Evolutionary conservation across 2,888 invertebrate genomes (phyloP).

Genomic region (Megastigmus dorsalis): DNA sequence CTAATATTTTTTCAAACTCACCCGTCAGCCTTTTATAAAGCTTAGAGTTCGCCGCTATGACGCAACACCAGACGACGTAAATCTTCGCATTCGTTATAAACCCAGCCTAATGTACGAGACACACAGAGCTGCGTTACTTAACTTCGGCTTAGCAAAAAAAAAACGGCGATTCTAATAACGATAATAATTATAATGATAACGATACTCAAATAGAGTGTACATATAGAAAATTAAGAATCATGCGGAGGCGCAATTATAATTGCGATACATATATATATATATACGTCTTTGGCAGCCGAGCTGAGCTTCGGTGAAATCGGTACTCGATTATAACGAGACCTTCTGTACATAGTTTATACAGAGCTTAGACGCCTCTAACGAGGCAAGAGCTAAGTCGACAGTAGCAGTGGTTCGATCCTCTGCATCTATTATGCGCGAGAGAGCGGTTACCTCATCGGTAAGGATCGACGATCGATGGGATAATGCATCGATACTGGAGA

Average conservation of each 20-base stretch:
- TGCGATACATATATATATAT: too few species aligned
- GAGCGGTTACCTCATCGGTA: conserved; percentile 21
- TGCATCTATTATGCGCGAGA: neutral
- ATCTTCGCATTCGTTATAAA: neutral
- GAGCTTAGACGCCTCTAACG: neutral
- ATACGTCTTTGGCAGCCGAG: too few species aligned
- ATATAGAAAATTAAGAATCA: neutral
- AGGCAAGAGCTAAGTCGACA: conserved; percentile 16
- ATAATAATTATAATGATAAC: neutral
- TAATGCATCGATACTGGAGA: conserved; percentile 6
- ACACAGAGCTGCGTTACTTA: neutral
- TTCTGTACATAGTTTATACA: neutral
- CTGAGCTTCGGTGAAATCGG: conserved; percentile 6
- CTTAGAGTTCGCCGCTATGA: neutral
- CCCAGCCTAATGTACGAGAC: neutral
- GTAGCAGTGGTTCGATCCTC: too few species aligned
- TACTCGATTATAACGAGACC: conserved; percentile 15
- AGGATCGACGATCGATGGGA: neutral
- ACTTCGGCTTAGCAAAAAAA: neutral
- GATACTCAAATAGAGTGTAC: too few species aligned
- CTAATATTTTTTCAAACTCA: neutral
- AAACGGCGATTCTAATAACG: neutral
- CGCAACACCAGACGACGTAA: neutral
- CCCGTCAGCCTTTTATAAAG: neutral
- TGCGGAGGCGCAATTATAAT: neutral